These are phyloP conservation scores for Helicoverpa armigera DNA, from an alignment of 1,140 invertebrate species.

Conservation along the genomic window DNA sequence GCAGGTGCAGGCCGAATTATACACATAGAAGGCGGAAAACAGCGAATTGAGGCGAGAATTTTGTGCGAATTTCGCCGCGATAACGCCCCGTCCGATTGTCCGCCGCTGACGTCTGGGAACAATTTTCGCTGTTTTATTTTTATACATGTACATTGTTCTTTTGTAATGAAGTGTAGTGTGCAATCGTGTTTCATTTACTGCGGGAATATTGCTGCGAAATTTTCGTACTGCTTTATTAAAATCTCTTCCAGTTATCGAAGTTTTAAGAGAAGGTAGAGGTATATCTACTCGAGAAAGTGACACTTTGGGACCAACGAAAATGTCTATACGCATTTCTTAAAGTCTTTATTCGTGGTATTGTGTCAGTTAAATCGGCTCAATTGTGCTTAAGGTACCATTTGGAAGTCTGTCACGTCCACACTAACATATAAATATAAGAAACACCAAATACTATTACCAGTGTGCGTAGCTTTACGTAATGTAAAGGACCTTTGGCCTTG, in stretches of 20 bases:
- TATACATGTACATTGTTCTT: conserved; percentile 54
- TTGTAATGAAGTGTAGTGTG: conserved; percentile 57
- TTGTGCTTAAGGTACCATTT: conserved; percentile 17
- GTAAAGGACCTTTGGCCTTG: conserved; percentile 40
- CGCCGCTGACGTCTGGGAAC: conserved; percentile 55
- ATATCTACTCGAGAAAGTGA: neutral
- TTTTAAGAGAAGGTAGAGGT: conserved; percentile 10
- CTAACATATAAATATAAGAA: conserved; percentile 36
- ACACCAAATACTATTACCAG: conserved; percentile 40
- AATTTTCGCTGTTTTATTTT: conserved; percentile 54
- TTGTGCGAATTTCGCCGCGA: conserved; percentile 58
- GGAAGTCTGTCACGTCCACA: conserved; percentile 31
- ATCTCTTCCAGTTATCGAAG: conserved; percentile 19
- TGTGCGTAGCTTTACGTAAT: conserved; percentile 40
- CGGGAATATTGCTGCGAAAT: conserved; percentile 16
- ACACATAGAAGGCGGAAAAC: conserved; percentile 55
- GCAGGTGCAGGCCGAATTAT: conserved; percentile 56
- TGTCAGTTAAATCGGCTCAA: neutral
- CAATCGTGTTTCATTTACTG: conserved; percentile 34
- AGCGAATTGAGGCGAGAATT: conserved; percentile 57
- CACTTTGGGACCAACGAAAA: neutral
- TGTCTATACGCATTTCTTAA: conserved; percentile 8
- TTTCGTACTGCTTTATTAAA: conserved; percentile 15
- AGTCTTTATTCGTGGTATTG: neutral
- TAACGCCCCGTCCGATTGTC: conserved; percentile 58